Percentiles rank a stretch among this genome's conserved stretches.
phyloP scores from a whole-genome alignment of 2,113 vertebrate species.

The Antechinus flavipes region DNA sequence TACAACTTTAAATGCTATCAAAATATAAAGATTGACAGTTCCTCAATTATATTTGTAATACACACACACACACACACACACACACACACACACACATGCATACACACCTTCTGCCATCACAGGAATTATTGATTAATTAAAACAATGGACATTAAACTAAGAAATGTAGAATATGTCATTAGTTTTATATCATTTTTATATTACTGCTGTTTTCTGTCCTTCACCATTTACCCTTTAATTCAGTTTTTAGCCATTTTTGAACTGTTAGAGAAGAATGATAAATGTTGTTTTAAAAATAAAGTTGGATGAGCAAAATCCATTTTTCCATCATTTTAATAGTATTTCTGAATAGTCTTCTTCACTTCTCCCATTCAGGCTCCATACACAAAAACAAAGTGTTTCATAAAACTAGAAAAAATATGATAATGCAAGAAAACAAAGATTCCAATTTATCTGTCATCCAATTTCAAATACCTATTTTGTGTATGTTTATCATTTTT shows the following conservation, averaged over 20 bases:
- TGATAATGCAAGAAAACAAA: background rate
- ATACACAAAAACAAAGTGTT: background rate
- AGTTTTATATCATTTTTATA: background rate
- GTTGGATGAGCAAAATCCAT: background rate
- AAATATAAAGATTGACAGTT: background rate
- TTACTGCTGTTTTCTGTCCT: background rate
- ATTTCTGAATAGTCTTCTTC: background rate
- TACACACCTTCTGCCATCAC: background rate
- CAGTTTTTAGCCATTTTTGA: background rate
- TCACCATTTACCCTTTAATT: background rate
- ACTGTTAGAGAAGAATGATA: background rate
- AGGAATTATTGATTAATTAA: background rate
- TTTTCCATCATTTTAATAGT: background rate
- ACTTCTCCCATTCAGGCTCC: background rate
- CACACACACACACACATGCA: background rate
- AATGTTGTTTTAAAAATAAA: background rate
- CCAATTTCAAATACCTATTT: background rate
- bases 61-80: background rate
- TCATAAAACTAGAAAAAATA: background rate
- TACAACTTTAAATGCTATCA: background rate
- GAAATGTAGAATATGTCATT: background rate
- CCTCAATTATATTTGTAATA: background rate
- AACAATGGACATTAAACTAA: background rate
- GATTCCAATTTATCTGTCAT: background rate
- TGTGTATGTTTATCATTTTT: background rate